Conservation (phyloP, 2,113 vertebrate genomes). For the Phoenicopterus ruber region DNA sequence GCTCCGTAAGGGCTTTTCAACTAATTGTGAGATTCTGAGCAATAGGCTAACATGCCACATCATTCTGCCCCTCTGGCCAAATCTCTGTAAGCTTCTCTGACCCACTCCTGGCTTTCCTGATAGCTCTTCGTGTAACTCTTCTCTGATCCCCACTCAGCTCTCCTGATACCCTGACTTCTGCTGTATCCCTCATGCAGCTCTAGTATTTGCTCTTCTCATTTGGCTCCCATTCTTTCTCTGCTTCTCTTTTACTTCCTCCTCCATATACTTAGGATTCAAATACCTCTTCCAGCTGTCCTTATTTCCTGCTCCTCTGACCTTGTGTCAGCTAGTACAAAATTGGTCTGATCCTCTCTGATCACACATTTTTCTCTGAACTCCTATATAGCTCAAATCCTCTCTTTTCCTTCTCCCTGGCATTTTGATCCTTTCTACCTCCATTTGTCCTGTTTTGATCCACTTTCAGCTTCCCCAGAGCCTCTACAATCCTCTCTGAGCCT, state of each 20-base stretch:
- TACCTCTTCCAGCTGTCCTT: neutral
- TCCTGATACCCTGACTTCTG: neutral
- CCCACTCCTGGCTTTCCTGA: constrained; percentile 4
- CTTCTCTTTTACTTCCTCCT: neutral
- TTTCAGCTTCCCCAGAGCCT: constrained; percentile 32
- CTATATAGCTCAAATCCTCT: neutral
- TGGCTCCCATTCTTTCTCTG: neutral
- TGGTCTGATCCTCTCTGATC: neutral
- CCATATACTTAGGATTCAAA: neutral
- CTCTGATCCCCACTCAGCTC: constrained; percentile 13
- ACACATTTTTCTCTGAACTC: neutral
- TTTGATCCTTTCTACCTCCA: constrained; percentile 42
- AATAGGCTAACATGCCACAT: neutral
- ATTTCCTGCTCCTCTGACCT: constrained; percentile 14
- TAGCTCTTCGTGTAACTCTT: neutral
- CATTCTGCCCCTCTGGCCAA: neutral
- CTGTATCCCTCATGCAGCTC: neutral
- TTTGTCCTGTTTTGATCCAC: constrained; percentile 49
- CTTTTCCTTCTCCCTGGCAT: constrained; percentile 13
- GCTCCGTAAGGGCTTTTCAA: neutral
- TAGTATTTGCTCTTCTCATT: neutral
- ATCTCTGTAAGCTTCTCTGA: constrained; percentile 18
- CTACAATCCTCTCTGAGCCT: constrained; percentile 61
- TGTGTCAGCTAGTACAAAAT: neutral
- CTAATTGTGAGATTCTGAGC: neutral